A percentile compares a stretch with the other conserved stretches of the same genome.
These are phyloP conservation scores for Trichopria drosophilae DNA, from an alignment of 2,888 invertebrate species.

Conservation along the genomic window DNA sequence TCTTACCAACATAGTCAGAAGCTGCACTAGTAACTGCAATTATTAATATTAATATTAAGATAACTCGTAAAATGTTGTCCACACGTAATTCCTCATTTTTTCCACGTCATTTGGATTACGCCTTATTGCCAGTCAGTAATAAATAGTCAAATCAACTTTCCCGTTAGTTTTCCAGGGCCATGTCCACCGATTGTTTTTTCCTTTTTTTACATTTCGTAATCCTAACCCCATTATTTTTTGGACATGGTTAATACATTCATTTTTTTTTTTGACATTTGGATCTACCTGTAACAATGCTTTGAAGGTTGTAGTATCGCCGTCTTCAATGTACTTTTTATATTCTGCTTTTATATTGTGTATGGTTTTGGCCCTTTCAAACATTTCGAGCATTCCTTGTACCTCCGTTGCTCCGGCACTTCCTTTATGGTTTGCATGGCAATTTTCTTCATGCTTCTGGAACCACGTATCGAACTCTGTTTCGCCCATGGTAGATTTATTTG, in stretches of 20 bases:
- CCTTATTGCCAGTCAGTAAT: conserved; percentile 31
- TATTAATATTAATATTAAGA: too few relatives aligned
- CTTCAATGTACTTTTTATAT: conserved; percentile 33
- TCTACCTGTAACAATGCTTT: conserved; percentile 28
- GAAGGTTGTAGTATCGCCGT: conserved; percentile 35
- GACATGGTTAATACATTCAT: conserved; percentile 36
- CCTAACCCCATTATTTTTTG: too few relatives aligned
- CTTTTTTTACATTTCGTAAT: too few relatives aligned
- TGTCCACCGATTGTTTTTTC: too few relatives aligned
- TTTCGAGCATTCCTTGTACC: conserved; percentile 5
- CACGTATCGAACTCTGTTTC: too few relatives aligned
- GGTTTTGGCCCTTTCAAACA: too few relatives aligned
- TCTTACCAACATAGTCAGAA: too few relatives aligned
- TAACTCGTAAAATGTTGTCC: conserved; percentile 31
- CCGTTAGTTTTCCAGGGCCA: too few relatives aligned
- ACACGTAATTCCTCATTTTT: conserved; percentile 30
- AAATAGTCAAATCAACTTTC: conserved; percentile 29
- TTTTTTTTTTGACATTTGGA: conserved; percentile 27
- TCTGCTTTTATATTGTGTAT: conserved; percentile 26
- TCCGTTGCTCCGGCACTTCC: not conserved
- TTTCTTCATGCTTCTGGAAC: too few relatives aligned
- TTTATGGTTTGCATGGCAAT: too few relatives aligned
- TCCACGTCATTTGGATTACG: conserved; percentile 24
- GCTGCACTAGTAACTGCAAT: too few relatives aligned
- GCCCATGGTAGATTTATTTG: too few relatives aligned